Base-by-base conservation (phyloP, 2,113 vertebrate species). In the Solenodon paradoxus region DNA sequence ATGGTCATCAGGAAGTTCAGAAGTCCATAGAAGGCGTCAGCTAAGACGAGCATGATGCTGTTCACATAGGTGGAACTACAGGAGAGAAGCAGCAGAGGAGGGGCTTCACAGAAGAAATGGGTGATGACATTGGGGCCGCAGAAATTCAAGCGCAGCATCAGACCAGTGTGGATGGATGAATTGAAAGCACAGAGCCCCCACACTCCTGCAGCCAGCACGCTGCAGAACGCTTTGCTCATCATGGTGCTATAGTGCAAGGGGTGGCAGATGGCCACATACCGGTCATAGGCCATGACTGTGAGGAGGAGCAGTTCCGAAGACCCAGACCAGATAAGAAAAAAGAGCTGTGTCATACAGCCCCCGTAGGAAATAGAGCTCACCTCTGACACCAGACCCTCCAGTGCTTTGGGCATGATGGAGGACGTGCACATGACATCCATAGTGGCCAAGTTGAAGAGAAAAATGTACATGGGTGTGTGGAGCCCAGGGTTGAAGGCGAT, bases 291-390 rank as follows among this genome's bases (percentile, higher is more conserved):
- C 97, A 96, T 97, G 80, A 97, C 85, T 0, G 95, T 79, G 69
- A 97, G 96, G 26, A 98, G 97, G 7, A 97, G 94, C 57, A 97
- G 68, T 81, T 98, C 90, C 10, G 95, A 94, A 24, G 96, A 96
- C 5, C 81, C 90, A 42, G 97, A 42, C 96, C 95, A 96, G 0
- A 79, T 96, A 69, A 97, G 97, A 80, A 96, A 97, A 63, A 86
- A 97, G 42, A 97, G 94, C 82, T 98, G 96, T 20, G 95, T 61
- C 81, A 96, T 96, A 85, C 97, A 97, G 47, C 97, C 96, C 4
- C 42, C 51, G 0, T 57, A 97, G 32, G 97, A 97, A 74, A 96
- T 96, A 42, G 47, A 26, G 51, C 7, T 92, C 47, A 55, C 49
- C 40, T 90, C 77, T 42, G 68, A 92, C 30, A 94, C 1, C 49